These are phyloP conservation scores for Clarias gariepinus DNA, from an alignment of 2,113 vertebrate genomes.

Conservation along the genomic window DNA sequence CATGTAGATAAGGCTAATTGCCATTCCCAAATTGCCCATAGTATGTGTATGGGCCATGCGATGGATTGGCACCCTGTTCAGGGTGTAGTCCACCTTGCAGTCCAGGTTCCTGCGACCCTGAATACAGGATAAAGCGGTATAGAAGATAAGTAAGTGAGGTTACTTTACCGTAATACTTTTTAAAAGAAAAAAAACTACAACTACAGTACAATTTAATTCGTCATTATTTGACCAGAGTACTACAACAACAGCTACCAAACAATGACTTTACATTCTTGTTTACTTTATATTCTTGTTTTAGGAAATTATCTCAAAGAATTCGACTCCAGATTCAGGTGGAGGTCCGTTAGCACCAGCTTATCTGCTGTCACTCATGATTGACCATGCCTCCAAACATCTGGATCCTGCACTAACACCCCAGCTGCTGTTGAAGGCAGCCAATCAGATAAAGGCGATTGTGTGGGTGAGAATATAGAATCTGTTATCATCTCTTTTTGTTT, in stretches of 20 bases:
- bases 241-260: background rate
- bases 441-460: slow-evolving; percentile 85
- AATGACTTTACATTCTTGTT: slow-evolving; percentile 16
- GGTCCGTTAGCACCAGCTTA: slow-evolving; percentile 83
- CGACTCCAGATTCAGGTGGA: slow-evolving; percentile 72
- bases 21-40: no score
- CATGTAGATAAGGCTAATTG: no score
- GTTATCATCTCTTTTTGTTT: background rate
- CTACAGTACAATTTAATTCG: no score
- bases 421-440: slow-evolving; percentile 83
- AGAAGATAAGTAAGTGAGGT: no score
- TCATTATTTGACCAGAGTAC: no score
- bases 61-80: no score
- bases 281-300: slow-evolving; percentile 50
- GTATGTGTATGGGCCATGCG: no score
- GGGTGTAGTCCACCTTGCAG: no score
- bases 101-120: no score
- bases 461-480: slow-evolving; percentile 78
- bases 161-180: no score
- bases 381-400: slow-evolving; percentile 83
- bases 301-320: slow-evolving; percentile 82
- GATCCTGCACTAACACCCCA: slow-evolving; percentile 83
- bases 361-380: slow-evolving; percentile 86
- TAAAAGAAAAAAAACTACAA: background rate
- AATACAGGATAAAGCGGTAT: no score